These are phyloP conservation scores for Baronia brevicornis DNA, from an alignment of 2,888 invertebrate species.

Conservation along the genomic window DNA sequence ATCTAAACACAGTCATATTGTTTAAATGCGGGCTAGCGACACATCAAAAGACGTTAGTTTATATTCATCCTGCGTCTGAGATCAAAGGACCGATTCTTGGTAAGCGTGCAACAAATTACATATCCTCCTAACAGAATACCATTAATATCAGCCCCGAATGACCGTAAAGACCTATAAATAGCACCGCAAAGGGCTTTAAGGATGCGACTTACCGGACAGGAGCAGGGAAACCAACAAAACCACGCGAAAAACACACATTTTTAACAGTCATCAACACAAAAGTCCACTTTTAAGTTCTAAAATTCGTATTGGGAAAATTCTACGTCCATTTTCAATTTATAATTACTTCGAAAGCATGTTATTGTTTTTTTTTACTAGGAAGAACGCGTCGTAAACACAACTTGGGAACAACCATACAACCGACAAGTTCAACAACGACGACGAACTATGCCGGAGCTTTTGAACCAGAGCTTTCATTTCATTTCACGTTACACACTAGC, in stretches of 20 bases:
- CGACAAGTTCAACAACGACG: slow-evolving; percentile 30
- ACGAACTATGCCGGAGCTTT: slow-evolving; percentile 31
- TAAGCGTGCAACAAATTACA: slow-evolving; percentile 30
- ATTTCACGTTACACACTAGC: slow-evolving; percentile 47
- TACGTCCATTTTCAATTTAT: slow-evolving; percentile 38
- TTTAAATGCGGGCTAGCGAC: slow-evolving; percentile 10
- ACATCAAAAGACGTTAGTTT: slow-evolving; percentile 16
- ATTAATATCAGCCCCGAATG: slow-evolving; percentile 57
- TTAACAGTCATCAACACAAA: slow-evolving; percentile 32
- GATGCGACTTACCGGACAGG: slow-evolving; percentile 64
- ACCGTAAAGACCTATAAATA: slow-evolving; percentile 62
- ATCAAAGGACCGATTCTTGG: slow-evolving; percentile 30
- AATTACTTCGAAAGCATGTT: slow-evolving; percentile 34
- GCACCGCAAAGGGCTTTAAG: slow-evolving; percentile 45
- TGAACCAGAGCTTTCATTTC: slow-evolving; percentile 43
- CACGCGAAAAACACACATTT: slow-evolving; percentile 52
- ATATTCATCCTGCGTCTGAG: slow-evolving; percentile 17
- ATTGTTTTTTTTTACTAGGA: slow-evolving; percentile 28
- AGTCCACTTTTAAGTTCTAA: slow-evolving; percentile 22
- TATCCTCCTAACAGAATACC: slow-evolving; percentile 42
- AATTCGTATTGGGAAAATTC: slow-evolving; percentile 20
- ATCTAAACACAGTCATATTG: slow-evolving; percentile 15
- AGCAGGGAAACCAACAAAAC: slow-evolving; percentile 47
- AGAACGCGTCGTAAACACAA: slow-evolving; percentile 26
- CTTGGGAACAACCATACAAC: slow-evolving; percentile 8